Conservation (phyloP, 2,888 invertebrate genomes). For the Eupithecia centaureata region DNA sequence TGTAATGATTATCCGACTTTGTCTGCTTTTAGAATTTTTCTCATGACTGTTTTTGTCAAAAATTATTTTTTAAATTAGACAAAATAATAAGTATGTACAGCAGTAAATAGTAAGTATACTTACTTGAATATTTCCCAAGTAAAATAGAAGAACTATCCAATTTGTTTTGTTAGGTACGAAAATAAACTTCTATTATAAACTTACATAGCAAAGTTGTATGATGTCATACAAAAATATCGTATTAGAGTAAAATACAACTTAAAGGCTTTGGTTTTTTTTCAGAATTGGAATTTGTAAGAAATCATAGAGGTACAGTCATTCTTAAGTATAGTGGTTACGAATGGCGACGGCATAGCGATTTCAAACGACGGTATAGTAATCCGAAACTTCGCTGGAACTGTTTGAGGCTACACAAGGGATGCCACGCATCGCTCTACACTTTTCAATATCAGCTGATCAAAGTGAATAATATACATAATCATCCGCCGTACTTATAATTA, state of each 20-base stretch:
- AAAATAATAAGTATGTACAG: no score
- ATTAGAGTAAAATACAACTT: no score
- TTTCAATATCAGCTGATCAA: conserved; percentile 7
- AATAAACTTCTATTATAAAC: no score
- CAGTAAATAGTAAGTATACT: no score
- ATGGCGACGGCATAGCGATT: conserved; percentile 8
- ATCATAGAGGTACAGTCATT: not conserved
- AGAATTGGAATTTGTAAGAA: not conserved
- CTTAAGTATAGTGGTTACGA: not conserved
- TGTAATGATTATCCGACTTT: no score
- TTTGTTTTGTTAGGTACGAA: no score
- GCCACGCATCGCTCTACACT: conserved; percentile 14
- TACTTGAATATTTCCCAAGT: no score
- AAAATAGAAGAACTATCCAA: no score
- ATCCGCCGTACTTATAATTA: not conserved
- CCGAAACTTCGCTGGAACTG: conserved; percentile 10
- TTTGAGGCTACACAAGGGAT: not conserved
- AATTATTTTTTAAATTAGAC: no score
- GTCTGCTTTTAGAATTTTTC: no score
- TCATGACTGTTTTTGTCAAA: no score
- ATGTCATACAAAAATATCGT: not conserved
- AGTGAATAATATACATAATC: conserved; percentile 23
- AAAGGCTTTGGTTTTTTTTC: not conserved
- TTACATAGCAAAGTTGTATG: not conserved
- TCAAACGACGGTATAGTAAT: not conserved